A percentile compares a stretch with the other conserved stretches of the same genome.
These are phyloP conservation scores for Aleiodes leptofemur DNA, from an alignment of 2,888 invertebrate species.

Conservation along the genomic window DNA sequence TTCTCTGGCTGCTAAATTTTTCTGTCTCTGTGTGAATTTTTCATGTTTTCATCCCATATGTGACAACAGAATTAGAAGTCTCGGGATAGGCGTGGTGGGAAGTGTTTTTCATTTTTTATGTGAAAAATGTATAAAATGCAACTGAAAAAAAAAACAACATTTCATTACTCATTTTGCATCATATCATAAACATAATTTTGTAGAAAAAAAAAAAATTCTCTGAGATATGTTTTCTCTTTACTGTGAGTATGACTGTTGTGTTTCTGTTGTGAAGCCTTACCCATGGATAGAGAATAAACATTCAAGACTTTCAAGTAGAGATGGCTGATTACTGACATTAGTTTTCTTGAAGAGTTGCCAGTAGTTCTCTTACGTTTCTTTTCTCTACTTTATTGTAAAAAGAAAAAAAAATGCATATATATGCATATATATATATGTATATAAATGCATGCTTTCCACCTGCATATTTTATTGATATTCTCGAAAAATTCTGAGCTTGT, in stretches of 20 bases:
- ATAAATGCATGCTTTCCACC: too few species aligned
- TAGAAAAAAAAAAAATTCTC: neutral
- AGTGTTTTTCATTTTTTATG: conserved; percentile 34
- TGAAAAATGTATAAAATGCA: conserved; percentile 37
- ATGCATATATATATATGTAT: neutral
- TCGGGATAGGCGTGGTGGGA: conserved; percentile 42
- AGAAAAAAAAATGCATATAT: too few species aligned
- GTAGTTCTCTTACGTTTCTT: conserved; percentile 47
- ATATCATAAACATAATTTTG: conserved; percentile 2
- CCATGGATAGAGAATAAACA: conserved; percentile 49
- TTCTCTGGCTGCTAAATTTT: conserved; percentile 1
- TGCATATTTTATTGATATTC: neutral
- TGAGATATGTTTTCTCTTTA: neutral
- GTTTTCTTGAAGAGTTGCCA: conserved; percentile 45
- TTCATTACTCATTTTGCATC: conserved; percentile 11
- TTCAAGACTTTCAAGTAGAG: conserved; percentile 51
- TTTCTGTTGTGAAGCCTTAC: neutral
- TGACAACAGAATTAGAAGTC: conserved; percentile 44
- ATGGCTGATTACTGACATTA: conserved; percentile 57
- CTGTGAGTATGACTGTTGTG: conserved; percentile 5
- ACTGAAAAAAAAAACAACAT: neutral
- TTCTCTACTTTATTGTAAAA: conserved; percentile 43
- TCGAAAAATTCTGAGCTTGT: too few species aligned
- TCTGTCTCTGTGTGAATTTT: neutral
- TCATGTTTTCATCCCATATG: conserved; percentile 6